These are phyloP conservation scores for Heliconius nattereri DNA, from an alignment of 1,140 invertebrate genomes.

Conservation along the genomic window DNA sequence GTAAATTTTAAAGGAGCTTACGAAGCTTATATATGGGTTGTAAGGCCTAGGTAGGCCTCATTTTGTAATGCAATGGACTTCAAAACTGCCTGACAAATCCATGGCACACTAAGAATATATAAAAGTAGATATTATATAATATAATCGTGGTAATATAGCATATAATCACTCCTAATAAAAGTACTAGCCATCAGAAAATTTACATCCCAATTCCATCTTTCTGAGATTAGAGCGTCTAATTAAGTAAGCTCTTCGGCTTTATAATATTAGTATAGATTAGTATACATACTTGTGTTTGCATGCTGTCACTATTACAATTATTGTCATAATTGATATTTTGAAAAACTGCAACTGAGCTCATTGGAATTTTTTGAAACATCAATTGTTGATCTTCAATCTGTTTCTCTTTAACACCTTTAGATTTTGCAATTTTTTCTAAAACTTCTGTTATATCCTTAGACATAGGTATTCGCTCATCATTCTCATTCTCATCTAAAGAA, in stretches of 20 bases:
- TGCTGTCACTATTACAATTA: conserved; percentile 59
- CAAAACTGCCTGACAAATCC: no score
- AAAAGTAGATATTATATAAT: neutral
- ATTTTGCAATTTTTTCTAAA: conserved; percentile 76
- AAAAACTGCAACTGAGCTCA: conserved; percentile 78
- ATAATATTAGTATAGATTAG: neutral
- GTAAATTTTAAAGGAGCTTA: no score
- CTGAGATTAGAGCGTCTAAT: no score
- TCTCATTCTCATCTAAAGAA: conserved; percentile 49
- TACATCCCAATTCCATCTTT: no score
- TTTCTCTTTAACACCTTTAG: conserved; percentile 51
- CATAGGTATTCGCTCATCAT: conserved; percentile 74
- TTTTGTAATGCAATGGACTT: no score
- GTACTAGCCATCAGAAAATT: no score
- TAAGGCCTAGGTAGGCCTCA: no score
- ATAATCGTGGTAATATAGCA: no score
- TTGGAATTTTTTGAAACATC: conserved; percentile 78
- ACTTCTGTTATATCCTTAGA: conserved; percentile 83
- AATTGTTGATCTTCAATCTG: conserved; percentile 57
- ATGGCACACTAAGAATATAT: neutral
- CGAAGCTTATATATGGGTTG: no score
- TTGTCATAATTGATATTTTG: conserved; percentile 68
- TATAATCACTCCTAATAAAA: no score
- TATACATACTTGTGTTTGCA: conserved; percentile 72
- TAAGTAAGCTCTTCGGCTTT: neutral